Evolutionary conservation across 1,140 invertebrate species (phyloP).

Genomic region (Hestina assimilis): DNA sequence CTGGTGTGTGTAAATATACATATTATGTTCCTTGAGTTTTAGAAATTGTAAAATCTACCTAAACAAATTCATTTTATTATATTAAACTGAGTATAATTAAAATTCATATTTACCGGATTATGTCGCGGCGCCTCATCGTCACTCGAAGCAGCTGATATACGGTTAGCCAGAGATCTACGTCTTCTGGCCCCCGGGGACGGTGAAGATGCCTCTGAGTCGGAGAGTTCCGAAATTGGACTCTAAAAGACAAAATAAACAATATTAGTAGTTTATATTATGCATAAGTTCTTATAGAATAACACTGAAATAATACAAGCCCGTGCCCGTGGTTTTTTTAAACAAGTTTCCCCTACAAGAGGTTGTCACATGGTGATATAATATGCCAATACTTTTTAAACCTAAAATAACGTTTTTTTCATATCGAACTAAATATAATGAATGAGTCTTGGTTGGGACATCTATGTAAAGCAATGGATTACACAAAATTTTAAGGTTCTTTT

Average conservation of each 20-base stretch:
- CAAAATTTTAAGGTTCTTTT: too few species aligned
- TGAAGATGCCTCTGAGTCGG: constrained; percentile 67
- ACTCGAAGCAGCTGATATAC: constrained; percentile 58
- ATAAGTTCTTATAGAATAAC: not conserved
- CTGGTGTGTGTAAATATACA: constrained; percentile 7
- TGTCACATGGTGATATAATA: too few species aligned
- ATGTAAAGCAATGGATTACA: too few species aligned
- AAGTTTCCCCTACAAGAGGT: too few species aligned
- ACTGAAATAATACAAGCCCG: not conserved
- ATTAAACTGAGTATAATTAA: too few species aligned
- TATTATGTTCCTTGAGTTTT: not conserved
- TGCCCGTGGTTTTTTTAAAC: too few species aligned
- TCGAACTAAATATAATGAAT: too few species aligned
- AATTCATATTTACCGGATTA: constrained; percentile 46
- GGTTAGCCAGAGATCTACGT: constrained; percentile 47
- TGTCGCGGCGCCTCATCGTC: constrained; percentile 63
- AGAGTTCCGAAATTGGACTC: constrained; percentile 69
- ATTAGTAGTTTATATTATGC: not conserved
- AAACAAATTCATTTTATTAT: not conserved
- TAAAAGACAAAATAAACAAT: constrained; percentile 23
- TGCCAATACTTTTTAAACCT: too few species aligned
- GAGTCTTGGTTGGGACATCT: too few species aligned
- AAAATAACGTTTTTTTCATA: too few species aligned
- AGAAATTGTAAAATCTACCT: not conserved
- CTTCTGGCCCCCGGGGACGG: constrained; percentile 59